These are phyloP conservation scores for Drosophila melanica DNA, from an alignment of 1,140 invertebrate species.

Conservation along the genomic window DNA sequence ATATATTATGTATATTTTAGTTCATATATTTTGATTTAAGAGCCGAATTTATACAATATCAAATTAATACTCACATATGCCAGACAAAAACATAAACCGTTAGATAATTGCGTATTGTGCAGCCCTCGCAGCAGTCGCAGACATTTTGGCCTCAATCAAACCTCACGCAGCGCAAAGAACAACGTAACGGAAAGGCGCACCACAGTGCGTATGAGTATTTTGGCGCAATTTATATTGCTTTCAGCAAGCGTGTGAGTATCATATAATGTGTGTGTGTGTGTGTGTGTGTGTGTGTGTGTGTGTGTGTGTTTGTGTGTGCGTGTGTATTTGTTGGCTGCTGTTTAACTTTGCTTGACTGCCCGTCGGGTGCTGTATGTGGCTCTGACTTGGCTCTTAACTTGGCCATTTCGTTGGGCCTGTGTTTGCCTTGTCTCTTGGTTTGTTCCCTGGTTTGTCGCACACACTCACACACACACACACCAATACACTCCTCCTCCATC, in stretches of 20 bases:
- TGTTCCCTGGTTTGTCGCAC: slow-evolving; percentile 43
- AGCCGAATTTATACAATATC: no score
- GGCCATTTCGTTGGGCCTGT: slow-evolving; percentile 37
- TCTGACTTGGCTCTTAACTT: slow-evolving; percentile 33
- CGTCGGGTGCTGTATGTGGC: slow-evolving; percentile 29
- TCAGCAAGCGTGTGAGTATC: slow-evolving; percentile 11
- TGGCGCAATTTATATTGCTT: slow-evolving; percentile 51
- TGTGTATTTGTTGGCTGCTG: slow-evolving; percentile 24
- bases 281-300: slow-evolving; percentile 16
- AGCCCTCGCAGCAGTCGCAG: slow-evolving; percentile 38
- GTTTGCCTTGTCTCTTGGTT: slow-evolving; percentile 43
- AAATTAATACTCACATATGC: background rate
- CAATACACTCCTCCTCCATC: no score
- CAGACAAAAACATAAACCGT: background rate
- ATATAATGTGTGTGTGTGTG: slow-evolving; percentile 5
- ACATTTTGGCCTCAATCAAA: slow-evolving; percentile 53
- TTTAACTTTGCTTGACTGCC: slow-evolving; percentile 46
- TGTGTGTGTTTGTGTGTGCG: no score
- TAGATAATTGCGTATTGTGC: slow-evolving; percentile 7
- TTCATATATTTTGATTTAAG: no score
- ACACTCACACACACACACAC: slow-evolving; percentile 12
- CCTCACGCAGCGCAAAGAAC: slow-evolving; percentile 33
- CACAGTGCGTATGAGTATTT: slow-evolving; percentile 52
- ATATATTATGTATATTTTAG: no score
- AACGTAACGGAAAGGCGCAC: slow-evolving; percentile 12